Base-by-base conservation (phyloP, 2,888 invertebrate species). In the Mythimna pallens region DNA sequence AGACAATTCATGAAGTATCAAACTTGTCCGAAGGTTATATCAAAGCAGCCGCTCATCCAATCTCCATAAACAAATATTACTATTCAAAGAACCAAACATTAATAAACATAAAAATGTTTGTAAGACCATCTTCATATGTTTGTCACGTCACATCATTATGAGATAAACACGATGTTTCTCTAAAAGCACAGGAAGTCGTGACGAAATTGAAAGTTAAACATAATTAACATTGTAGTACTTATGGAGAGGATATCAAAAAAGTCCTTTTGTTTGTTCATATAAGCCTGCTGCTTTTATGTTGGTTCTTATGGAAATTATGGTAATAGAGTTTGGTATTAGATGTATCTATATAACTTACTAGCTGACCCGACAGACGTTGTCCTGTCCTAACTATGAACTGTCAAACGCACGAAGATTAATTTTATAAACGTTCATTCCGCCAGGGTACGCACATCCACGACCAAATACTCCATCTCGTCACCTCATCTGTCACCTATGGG, bases 131-230 rank as follows among this genome's bases (percentile, higher is more conserved):
- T 63, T 34, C 22, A 22, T 54, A 82, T 64, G 70, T 70, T 43
- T 59, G 74, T 86, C 84, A 82, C 85, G 85, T 76, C 61, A 62
- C n/a, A 20, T 73, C 73, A 86, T 81, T 78, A 75, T 57, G 30
- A 68, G 65, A 73, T 74, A 86, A 73, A 84, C 76, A 82, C 34
- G 61, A 67, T 57, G 72, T 69, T 71, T 65, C 14, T 78, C 57
- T 59, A n/a, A 70, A 61, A 67, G 66, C 58, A 40, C 68, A 76
- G 84, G 84, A 81, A 57, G 76, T 73, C 57, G 59, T 74, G 83
- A 75, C 66, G 30, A 79, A 73, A 83, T 59, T 30, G 62, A 79
- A 83, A 64, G 63, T 58, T 65, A 55, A 78, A 68, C 36, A 67
- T 30, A 30, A 30, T 54, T 10, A 40, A 70, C 72, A 43, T 57